Conservation (phyloP, 1,140 invertebrate species). For the Atta texana region DNA sequence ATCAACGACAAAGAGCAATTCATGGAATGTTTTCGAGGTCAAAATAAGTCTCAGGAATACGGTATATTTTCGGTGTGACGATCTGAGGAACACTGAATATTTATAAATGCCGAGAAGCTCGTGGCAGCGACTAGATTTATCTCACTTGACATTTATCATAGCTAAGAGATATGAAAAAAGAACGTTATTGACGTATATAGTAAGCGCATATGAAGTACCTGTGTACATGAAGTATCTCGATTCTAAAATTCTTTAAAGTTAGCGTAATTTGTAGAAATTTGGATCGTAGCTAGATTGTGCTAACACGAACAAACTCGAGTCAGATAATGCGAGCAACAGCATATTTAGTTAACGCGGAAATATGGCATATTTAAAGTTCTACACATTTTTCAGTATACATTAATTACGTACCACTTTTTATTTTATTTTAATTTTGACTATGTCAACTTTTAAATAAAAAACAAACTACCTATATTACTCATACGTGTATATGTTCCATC, state of each 20-base stretch:
- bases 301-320: neutral
- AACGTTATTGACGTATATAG: constrained; percentile 26
- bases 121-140: constrained; percentile 25
- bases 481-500: neutral
- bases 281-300: neutral
- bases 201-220: neutral
- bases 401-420: neutral
- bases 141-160: constrained; percentile 56
- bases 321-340: neutral
- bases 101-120: constrained; percentile 43
- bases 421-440: neutral
- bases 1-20: neutral
- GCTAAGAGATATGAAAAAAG: neutral
- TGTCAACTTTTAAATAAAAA: neutral
- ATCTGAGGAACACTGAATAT: constrained; percentile 43
- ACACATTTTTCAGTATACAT: neutral
- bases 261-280: constrained; percentile 13
- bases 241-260: constrained; percentile 18
- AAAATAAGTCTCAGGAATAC: neutral
- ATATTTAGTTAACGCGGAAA: neutral
- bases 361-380: neutral
- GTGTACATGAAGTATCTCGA: neutral
- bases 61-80: constrained; percentile 40
- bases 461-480: neutral
- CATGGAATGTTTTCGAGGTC: neutral